phyloP scores from a whole-genome alignment of 2,797 vertebrate genomes.

The Pelobates cultripes region DNA sequence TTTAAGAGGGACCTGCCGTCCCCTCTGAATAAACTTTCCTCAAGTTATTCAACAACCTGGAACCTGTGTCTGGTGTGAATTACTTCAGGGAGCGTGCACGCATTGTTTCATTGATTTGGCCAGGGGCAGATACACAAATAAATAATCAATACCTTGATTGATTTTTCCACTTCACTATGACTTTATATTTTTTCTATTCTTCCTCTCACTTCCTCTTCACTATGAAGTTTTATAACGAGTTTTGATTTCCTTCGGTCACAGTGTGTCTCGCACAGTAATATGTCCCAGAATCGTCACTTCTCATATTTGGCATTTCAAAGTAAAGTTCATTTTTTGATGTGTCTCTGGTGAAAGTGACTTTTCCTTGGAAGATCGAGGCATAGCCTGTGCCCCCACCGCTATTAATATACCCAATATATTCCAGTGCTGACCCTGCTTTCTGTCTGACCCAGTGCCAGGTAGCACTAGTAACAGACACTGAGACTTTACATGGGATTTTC shows the following conservation, averaged over 20 bases:
- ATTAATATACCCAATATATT: not conserved
- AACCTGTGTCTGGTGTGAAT: too few species aligned
- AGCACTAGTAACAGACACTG: not conserved
- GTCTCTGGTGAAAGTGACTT: conserved; percentile 12
- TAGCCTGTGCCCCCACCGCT: not conserved
- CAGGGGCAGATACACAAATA: too few species aligned
- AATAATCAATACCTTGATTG: too few species aligned
- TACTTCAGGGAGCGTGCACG: too few species aligned
- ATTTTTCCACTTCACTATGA: too few species aligned
- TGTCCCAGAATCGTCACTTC: not conserved
- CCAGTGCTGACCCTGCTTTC: not conserved
- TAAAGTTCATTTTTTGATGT: conserved; percentile 4
- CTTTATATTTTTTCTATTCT: too few species aligned
- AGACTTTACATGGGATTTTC: not conserved
- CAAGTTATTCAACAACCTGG: too few species aligned
- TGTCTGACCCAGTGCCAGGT: not conserved
- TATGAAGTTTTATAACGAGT: not conserved
- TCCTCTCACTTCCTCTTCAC: not conserved
- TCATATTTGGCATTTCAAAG: conserved; percentile 14
- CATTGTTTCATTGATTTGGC: too few species aligned
- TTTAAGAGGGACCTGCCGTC: too few species aligned
- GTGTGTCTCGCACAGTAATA: conserved; percentile 27
- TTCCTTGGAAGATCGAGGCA: not conserved
- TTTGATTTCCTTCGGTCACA: not conserved
- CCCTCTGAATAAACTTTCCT: too few species aligned